Percentiles rank a stretch among this genome's conserved stretches.
Conservation (phyloP, 1,140 invertebrate genomes). For the Sipha flava region DNA sequence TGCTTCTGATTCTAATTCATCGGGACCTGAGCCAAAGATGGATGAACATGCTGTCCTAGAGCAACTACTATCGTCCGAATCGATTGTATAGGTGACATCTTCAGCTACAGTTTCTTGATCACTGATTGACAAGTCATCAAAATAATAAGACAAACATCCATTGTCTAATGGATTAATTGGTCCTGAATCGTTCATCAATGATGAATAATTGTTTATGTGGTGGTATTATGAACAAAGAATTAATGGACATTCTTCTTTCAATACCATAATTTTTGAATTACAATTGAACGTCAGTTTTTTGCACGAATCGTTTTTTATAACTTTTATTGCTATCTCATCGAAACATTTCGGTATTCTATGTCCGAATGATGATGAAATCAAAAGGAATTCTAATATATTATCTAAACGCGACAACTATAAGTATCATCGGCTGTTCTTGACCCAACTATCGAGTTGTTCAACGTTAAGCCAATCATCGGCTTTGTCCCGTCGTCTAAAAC, state of each 20-base stretch:
- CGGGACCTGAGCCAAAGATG: neutral
- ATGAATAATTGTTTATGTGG: neutral
- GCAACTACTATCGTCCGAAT: constrained; percentile 13
- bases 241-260: neutral
- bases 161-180: neutral
- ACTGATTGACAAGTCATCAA: neutral
- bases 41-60: constrained; percentile 3
- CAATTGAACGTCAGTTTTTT: too few species aligned
- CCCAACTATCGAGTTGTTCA: too few species aligned
- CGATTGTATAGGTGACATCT: neutral
- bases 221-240: neutral
- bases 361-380: too few species aligned
- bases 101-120: neutral
- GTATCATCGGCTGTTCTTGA: too few species aligned
- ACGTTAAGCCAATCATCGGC: too few species aligned
- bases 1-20: neutral
- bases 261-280: neutral
- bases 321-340: too few species aligned
- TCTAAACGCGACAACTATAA: too few species aligned
- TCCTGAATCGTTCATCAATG: constrained; percentile 16
- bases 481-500: too few species aligned
- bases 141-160: constrained; percentile 2
- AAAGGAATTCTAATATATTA: too few species aligned
- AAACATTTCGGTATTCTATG: too few species aligned
- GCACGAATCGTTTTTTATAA: too few species aligned